phyloP scores from a whole-genome alignment of 2,797 vertebrate genomes.

The Stomatorhinus walkeri region DNA sequence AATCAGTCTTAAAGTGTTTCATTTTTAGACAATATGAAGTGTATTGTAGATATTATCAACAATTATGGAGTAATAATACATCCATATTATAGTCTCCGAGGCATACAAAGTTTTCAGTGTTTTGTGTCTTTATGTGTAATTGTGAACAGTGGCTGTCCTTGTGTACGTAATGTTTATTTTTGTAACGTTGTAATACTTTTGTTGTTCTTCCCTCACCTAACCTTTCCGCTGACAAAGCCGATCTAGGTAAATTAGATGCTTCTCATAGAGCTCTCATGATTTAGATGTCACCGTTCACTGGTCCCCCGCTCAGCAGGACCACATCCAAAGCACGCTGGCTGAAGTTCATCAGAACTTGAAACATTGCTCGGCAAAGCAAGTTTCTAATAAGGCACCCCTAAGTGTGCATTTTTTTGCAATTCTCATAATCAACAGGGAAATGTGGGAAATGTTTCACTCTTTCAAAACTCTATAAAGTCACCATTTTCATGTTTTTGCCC shows the following conservation, averaged over 20 bases:
- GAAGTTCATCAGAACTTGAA: conserved; percentile 40
- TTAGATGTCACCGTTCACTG: conserved; percentile 34
- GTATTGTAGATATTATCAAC: neutral
- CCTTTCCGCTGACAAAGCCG: conserved; percentile 57
- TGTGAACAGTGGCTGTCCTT: neutral
- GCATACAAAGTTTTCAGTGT: neutral
- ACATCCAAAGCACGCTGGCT: conserved; percentile 37
- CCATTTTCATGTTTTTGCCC: neutral
- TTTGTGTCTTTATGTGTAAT: neutral
- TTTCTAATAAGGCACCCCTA: conserved; percentile 37
- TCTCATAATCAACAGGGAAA: neutral
- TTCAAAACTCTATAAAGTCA: neutral
- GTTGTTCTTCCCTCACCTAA: conserved; percentile 50
- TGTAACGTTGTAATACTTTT: conserved; percentile 3
- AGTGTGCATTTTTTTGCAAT: conserved; percentile 19
- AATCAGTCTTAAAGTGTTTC: neutral
- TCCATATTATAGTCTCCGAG: neutral
- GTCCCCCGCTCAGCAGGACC: neutral
- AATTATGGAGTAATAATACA: neutral
- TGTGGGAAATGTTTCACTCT: neutral
- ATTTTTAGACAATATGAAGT: neutral
- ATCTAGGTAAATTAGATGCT: conserved; percentile 64
- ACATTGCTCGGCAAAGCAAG: conserved; percentile 60
- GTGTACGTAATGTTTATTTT: neutral
- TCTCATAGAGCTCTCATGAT: conserved; percentile 33